Evolutionary conservation across 2,797 vertebrate genomes (phyloP), one percentile per base, ranked within the genome.

Genomic region (Hydrolagus colliei): DNA sequence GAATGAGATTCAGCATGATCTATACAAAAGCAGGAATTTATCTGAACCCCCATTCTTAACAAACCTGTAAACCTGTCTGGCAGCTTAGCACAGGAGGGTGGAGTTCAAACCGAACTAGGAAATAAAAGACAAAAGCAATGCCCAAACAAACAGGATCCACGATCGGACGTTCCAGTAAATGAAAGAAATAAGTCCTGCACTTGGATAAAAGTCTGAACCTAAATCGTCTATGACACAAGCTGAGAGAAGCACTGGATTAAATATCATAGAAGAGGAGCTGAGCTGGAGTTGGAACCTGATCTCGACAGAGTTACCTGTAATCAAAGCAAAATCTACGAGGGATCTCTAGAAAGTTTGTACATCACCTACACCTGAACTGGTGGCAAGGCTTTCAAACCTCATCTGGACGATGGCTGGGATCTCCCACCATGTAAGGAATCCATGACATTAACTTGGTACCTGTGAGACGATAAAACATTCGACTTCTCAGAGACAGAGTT

Each of bases 291-390:
- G 12, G 65, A 41, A 14, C 16, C 65, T n/a, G 79, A 18, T 71
- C 65, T 32, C 62, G 20, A 35, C 13, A 84, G 79, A 41, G 35
- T 84, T 71, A 71, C 79, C 79, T 84, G 79, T 67, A 27, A 68
- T 4, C 14, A 32, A 67, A 7, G 77, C 62, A 22, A 10, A 11
- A n/a, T n/a, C 59, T 62, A 18, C 61, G 65, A 65, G 22, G 41
- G 41, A 52, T 2, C 32, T 65, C 79, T 0, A 32, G 63, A 41
- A 68, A 80, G 41, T 0, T 35, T 63, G 27, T 63, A 9, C 11
- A 67, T 27, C 61, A 63, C 4, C 62, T 14, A 16, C 9, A 12
- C 5, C 27, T 5, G 8, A 52, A 84, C 3, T 20, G 41, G 1
- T 52, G 32, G 35, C 65, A 14, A 71, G 63, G 32, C 18, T 41